Evolutionary conservation across 2,797 vertebrate genomes (phyloP).

Genomic region (Anguilla obscura): DNA sequence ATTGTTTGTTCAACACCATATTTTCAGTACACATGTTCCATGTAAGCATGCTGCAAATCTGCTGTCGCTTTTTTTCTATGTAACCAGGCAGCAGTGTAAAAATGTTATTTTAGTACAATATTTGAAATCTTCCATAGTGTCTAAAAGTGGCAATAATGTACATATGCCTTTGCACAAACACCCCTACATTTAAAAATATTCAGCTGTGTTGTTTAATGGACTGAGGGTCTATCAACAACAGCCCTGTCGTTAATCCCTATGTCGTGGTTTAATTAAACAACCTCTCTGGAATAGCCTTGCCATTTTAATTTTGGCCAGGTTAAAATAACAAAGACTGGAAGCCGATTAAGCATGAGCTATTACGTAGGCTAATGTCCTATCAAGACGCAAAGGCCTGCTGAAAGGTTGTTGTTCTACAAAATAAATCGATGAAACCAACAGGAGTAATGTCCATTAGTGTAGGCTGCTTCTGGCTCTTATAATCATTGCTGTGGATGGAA

Average conservation of each 20-base stretch:
- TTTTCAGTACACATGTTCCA: not conserved
- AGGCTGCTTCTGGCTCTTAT: not conserved
- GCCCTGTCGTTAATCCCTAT: not conserved
- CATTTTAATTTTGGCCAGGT: not conserved
- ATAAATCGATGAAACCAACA: not conserved
- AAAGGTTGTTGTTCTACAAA: not conserved
- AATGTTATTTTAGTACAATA: not conserved
- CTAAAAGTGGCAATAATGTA: not conserved
- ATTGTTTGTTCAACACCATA: not conserved
- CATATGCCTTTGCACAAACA: not conserved
- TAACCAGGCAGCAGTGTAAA: not conserved
- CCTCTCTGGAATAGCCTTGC: not conserved
- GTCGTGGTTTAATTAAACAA: not conserved
- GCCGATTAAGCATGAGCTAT: not conserved
- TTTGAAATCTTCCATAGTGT: not conserved
- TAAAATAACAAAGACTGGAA: not conserved
- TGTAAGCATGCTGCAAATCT: not conserved
- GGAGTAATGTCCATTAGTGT: not conserved
- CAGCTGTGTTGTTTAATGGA: not conserved
- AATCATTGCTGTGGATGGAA: not conserved
- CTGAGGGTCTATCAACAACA: not conserved
- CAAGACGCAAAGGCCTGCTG: not conserved
- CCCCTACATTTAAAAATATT: not conserved
- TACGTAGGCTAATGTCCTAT: not conserved
- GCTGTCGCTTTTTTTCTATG: not conserved